Conservation (phyloP, 2,797 vertebrate genomes). For the Erethizon dorsatum region DNA sequence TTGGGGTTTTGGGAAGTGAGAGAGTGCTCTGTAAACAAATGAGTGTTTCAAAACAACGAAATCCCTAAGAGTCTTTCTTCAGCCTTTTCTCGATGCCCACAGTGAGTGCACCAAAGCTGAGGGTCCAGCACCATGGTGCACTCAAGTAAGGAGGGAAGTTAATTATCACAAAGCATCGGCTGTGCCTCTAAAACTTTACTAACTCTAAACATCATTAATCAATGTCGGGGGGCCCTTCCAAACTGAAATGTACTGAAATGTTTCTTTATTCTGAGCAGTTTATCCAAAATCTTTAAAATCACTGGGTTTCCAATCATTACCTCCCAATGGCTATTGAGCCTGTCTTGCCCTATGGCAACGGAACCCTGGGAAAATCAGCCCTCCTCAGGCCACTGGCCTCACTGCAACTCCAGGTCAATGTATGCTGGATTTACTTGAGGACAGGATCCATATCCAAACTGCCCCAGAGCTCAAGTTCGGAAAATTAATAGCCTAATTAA, state of each 20-base stretch:
- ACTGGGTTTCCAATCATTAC: neutral
- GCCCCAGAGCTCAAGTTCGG: neutral
- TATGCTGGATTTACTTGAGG: neutral
- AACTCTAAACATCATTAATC: neutral
- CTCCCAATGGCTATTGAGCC: constrained; percentile 41
- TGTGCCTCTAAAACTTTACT: neutral
- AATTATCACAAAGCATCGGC: neutral
- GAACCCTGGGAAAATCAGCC: neutral
- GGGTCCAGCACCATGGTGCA: accelerated
- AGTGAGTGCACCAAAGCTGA: too few relatives aligned
- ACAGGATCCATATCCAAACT: neutral
- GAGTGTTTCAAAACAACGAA: neutral
- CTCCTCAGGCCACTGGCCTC: neutral
- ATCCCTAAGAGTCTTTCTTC: accelerated
- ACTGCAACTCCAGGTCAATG: constrained; percentile 43
- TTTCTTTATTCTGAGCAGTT: constrained; percentile 45
- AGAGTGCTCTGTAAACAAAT: accelerated
- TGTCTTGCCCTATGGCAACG: neutral
- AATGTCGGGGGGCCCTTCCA: neutral
- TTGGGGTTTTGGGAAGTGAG: neutral
- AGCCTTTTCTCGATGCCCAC: neutral
- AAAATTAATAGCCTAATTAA: constrained; percentile 69
- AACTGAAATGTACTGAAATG: neutral
- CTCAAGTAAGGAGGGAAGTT: neutral
- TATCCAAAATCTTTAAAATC: constrained; percentile 45